A percentile compares a stretch with the other conserved stretches of the same genome.
Conservation (phyloP, 2,797 vertebrate genomes). For the Eospalax fontanierii region DNA sequence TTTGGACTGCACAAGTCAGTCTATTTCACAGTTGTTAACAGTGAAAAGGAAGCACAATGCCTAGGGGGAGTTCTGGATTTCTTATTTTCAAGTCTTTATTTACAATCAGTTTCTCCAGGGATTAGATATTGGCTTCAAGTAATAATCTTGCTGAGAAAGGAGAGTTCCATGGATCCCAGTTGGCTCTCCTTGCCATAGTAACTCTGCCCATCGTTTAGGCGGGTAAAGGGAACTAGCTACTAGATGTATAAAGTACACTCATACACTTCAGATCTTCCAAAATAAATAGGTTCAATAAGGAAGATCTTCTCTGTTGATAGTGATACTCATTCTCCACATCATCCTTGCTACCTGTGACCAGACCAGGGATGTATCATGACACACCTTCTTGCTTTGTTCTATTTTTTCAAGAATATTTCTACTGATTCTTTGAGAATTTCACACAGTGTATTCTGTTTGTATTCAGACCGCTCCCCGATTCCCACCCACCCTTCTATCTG, state of each 20-base stretch:
- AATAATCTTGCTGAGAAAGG: conserved; percentile 19
- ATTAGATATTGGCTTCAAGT: background rate
- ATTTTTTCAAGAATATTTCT: background rate
- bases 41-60: background rate
- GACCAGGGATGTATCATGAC: background rate
- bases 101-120: background rate
- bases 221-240: background rate
- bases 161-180: background rate
- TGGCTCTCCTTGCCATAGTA: background rate
- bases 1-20: background rate
- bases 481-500: too few relatives aligned
- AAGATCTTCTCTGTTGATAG: background rate
- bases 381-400: background rate
- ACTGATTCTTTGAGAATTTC: too few relatives aligned
- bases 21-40: background rate
- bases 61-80: background rate
- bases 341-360: background rate
- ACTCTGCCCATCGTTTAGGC: background rate
- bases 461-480: too few relatives aligned
- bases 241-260: background rate
- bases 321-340: background rate
- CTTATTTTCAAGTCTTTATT: background rate
- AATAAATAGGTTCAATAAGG: background rate
- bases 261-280: background rate
- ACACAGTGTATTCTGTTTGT: too few relatives aligned